Base-by-base conservation (phyloP, 1,140 invertebrate species). In the Pteromalus puparum region DNA sequence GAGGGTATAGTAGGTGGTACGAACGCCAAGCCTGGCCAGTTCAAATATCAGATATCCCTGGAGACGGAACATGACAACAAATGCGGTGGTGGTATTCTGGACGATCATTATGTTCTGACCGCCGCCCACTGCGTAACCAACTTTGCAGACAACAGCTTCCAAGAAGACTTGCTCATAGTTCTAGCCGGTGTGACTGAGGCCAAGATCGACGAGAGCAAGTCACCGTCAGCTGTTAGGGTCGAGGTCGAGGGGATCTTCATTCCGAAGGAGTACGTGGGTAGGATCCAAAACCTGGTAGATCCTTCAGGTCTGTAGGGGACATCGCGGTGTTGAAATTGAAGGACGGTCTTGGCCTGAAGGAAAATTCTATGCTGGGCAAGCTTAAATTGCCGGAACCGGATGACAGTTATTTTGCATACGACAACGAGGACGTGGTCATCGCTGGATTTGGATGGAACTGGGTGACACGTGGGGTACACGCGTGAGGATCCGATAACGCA, bases 371-470 rank as follows among this genome's bases (percentile, higher is more conserved):
- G 13, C 18, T 77, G 28, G 15, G 24, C 5, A 53, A 48, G 26
- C 10, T 77, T 1, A 4, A 77, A 5, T 24, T 77, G 13, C 75
- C 75, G 9, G 10, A 26, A 9, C 7, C 15, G 10, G 4, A 28
- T 38, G 15, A 13, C 18, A 38, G 1, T 28, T 75, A 38, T 18
- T 42, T 7, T 42, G 38, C 38, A 7, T 42, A 42, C 38, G 73
- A 28, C 6, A 30, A 30, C 2, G 4, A 18, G 18, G 34, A 34
- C 30, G 73, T 34, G 5, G n/a, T 24, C 2, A 24, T 75, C 15
- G n/a, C 28, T 75, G 73, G 73, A 18, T 75, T 38, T 10, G 73
- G 73, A 15, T 38, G 24, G 73, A 75, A 18, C 73, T 34, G 34
- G 34, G 38, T 75, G n/a, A n/a, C n/a, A n/a, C n/a, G n/a, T n/a